Base-by-base conservation (phyloP, 2,888 invertebrate species). In the Leptopilina myrica region DNA sequence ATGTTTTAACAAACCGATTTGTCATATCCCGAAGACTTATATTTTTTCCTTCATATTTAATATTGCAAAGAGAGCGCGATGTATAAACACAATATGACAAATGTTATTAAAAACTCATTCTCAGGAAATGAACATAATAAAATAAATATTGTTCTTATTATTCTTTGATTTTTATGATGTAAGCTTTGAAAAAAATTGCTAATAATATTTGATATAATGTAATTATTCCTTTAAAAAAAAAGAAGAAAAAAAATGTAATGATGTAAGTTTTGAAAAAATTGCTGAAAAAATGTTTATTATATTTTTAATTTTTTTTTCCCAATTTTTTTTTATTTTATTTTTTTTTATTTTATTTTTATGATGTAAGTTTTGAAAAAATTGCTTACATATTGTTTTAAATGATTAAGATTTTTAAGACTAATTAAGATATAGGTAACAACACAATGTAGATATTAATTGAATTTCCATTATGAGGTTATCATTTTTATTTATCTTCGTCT, bases 401-500 rank as follows among this genome's bases (percentile, higher is more conserved):
- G 69, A 53, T 26, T 53, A 0, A 12, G 46, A 14, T 53, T 20
- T 53, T 69, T 20, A 26, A 20, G 46, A 7, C 69, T 14, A 69
- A 15, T 53, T 53, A 69, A 20, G 26, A 53, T 14, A 26, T 14
- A 26, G 14, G 49, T 49, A 53, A 69, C 53, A 69, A 53, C 26
- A 69, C 53, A 69, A 53, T 53, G 26, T 53, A 46, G 43, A 15
- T 8, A 26, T 20, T 20, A 53, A 5, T 12, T 26, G 33, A 69
- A 69, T 53, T 49, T 49, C 12, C 20, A 6, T 67, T 20, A 69
- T 69, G 49, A 69, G n/a, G 8, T 53, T 33, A 26, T 53, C 14
- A 53, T 69, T 53, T 69, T 69, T 49, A 69, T 69, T 33, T 53
- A 53, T 53, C 26, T 49, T 66, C 33, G n/a, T 49, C 33, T 33